Conservation (phyloP, 1,140 invertebrate genomes). For the Yoshiicerus persimilis region DNA sequence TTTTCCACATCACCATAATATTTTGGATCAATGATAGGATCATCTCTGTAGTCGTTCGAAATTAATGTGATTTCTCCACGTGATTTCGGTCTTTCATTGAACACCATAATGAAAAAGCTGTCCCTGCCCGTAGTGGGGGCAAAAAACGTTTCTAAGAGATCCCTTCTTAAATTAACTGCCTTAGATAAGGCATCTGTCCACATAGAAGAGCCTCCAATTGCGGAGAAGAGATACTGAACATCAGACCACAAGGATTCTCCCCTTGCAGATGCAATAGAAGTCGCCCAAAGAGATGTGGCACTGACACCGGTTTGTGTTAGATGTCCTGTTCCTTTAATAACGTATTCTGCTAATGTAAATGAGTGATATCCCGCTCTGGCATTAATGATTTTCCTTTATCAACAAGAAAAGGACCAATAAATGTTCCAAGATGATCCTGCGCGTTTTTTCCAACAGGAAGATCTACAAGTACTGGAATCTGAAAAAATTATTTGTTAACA, state of each 20-base stretch:
- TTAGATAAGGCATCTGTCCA: background rate
- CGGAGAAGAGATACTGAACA: background rate
- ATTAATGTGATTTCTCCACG: background rate
- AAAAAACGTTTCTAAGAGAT: background rate
- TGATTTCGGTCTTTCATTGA: background rate
- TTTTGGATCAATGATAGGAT: background rate
- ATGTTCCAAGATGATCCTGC: constrained; percentile 66
- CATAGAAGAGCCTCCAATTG: background rate
- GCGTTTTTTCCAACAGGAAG: constrained; percentile 61
- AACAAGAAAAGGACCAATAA: constrained; percentile 46
- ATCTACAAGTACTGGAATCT: constrained; percentile 51
- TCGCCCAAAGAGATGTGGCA: background rate
- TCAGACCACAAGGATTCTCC: constrained; percentile 30
- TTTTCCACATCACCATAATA: background rate
- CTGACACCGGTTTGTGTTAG: background rate
- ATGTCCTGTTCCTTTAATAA: constrained; percentile 36
- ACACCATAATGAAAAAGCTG: background rate
- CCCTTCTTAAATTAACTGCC: background rate
- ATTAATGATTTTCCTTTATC: background rate
- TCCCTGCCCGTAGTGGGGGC: background rate
- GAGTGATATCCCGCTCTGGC: background rate
- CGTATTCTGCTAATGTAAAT: constrained; percentile 42
- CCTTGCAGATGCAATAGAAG: background rate
- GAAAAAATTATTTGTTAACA: background rate
- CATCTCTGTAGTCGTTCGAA: background rate